Evolutionary conservation across 1,140 invertebrate species (phyloP), one percentile per base, ranked within the genome.

Genomic region (Brachionus calyciflorus): DNA sequence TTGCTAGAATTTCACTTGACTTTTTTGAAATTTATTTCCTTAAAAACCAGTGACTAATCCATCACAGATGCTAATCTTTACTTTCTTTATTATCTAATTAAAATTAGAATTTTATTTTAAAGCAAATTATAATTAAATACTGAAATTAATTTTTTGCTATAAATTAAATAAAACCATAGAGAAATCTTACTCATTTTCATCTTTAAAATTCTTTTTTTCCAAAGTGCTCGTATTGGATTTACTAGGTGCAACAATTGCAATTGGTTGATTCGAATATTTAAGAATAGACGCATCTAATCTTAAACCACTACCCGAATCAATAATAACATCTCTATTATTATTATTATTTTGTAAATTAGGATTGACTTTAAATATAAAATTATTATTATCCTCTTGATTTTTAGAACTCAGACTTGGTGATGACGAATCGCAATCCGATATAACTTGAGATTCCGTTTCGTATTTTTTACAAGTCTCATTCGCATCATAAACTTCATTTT

Each of bases 191-290:
- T 65, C 55, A 26, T 65, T 65, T 65, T 65, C 17, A 24, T 65
- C 21, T 44, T 65, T 65, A 12, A 14, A 12, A 41, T 65, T 1
- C 17, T 44, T 41, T 26, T 28, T 65, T 65, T 65, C 60, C n/a
- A 65, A 12, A 44, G 60, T 65, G n/a, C 60, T 65, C 21, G 60
- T 21, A 65, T 65, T 65, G 3, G 60, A 65, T 21, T 44, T 65
- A 24, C 30, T 73, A 9, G 69, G 69, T 4, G 69, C 69, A 19
- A 73, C 69, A 51, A 73, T 55, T 14, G 69, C 69, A 33, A 73
- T 28, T 0, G 69, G 69, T 55, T 73, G 69, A 55, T 73, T 73
- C 1, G 28, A 40, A 28, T 65, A 44, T 44, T 41, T 65, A 10
- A 65, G 17, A 14, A 21, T 65, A 44, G 40, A 21, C 12, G 40